Evolutionary conservation across 2,797 vertebrate genomes (phyloP).

Genomic region (Malurus splendens): DNA sequence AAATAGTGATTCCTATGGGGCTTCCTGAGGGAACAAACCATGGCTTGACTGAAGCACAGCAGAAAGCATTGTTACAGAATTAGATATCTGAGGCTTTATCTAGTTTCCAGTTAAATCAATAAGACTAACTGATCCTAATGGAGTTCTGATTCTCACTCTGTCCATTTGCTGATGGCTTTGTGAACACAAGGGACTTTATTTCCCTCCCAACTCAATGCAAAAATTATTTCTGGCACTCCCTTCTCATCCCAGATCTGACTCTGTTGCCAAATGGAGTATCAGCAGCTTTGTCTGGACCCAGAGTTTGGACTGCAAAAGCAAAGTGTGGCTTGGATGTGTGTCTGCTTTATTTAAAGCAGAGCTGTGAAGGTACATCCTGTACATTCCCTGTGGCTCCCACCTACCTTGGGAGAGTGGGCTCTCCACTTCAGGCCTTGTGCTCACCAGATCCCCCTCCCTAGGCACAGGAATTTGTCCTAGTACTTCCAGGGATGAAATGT

Average conservation of each 20-base stretch:
- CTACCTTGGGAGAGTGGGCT: neutral
- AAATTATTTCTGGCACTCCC: neutral
- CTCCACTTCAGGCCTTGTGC: neutral
- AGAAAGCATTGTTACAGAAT: neutral
- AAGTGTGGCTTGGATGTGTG: neutral
- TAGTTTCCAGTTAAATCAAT: neutral
- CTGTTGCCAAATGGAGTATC: neutral
- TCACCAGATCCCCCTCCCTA: neutral
- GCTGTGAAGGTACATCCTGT: rapidly evolving
- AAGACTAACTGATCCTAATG: constrained; percentile 1
- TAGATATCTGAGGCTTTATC: neutral
- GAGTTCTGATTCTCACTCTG: neutral
- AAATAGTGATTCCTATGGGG: neutral
- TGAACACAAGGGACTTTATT: neutral
- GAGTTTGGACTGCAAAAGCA: neutral
- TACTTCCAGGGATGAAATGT: neutral
- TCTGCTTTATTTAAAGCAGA: neutral
- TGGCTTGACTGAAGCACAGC: neutral
- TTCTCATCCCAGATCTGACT: neutral
- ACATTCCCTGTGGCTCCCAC: neutral
- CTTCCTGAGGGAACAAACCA: neutral
- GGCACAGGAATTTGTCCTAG: neutral
- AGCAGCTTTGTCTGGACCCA: neutral
- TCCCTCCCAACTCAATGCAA: neutral
- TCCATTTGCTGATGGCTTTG: neutral